These are phyloP conservation scores for Liparis tanakae DNA, from an alignment of 2,797 vertebrate genomes.

Conservation along the genomic window DNA sequence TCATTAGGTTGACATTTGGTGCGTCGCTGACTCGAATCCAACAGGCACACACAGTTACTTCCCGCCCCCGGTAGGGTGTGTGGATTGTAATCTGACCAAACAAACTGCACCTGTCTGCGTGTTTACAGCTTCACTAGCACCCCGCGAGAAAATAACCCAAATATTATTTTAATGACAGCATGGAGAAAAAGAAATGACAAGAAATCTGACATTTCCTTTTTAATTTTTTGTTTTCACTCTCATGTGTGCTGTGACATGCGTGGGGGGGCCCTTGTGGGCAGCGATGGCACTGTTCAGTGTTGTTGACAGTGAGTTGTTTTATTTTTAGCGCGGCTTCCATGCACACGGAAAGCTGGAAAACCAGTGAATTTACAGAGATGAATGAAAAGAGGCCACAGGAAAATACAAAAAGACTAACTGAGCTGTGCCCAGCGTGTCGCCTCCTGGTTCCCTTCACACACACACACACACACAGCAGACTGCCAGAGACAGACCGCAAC, in stretches of 20 bases:
- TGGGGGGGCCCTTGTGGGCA: conserved; percentile 12
- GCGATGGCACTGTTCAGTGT: conserved; percentile 41
- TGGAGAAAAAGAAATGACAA: background rate
- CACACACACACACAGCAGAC: background rate
- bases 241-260: background rate
- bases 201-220: background rate
- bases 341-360: conserved; percentile 3
- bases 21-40: conserved; percentile 29
- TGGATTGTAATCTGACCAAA: conserved; percentile 2
- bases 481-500: background rate
- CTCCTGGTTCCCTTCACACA: background rate
- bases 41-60: background rate
- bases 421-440: background rate
- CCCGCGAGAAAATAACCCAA: background rate
- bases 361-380: background rate
- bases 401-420: background rate
- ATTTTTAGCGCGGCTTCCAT: conserved; percentile 9
- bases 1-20: conserved; percentile 40
- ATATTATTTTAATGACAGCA: background rate
- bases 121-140: background rate
- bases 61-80: background rate
- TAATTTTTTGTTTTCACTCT: background rate
- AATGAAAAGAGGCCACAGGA: conserved; percentile 3
- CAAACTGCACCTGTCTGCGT: conserved; percentile 16
- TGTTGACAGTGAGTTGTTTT: conserved; percentile 27